These are phyloP conservation scores for Cephalotes varians DNA, from an alignment of 2,888 invertebrate genomes.

Conservation along the genomic window DNA sequence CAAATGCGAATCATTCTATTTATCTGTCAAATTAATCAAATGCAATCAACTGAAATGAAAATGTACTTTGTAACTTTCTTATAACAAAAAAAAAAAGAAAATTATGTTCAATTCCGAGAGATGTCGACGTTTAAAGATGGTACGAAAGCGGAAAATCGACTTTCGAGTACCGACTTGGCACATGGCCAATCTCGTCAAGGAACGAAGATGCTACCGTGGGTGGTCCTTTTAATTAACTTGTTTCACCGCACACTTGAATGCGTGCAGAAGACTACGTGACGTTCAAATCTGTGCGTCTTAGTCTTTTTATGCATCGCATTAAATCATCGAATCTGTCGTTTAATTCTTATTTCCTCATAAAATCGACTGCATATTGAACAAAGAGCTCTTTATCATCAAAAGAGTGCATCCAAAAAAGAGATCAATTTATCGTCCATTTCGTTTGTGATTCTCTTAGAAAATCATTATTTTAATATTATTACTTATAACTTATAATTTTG, in stretches of 20 bases:
- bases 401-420: background rate
- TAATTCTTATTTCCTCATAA: slow-evolving; percentile 18
- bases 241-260: slow-evolving; percentile 62
- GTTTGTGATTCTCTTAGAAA: background rate
- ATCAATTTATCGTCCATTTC: background rate
- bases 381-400: background rate
- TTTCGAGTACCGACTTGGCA: slow-evolving; percentile 66
- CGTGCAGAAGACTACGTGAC: slow-evolving; percentile 41
- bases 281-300: slow-evolving; percentile 42
- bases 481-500: background rate
- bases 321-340: background rate
- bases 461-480: background rate
- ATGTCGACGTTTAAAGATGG: background rate
- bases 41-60: background rate
- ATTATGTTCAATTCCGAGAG: background rate
- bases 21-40: slow-evolving; percentile 7
- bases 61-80: slow-evolving; percentile 16
- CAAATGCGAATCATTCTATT: background rate
- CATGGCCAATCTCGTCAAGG: slow-evolving; percentile 64
- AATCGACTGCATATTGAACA: background rate
- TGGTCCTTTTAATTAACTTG: slow-evolving; percentile 73
- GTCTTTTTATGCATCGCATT: slow-evolving; percentile 1
- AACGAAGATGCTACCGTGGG: slow-evolving; percentile 59
- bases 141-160: slow-evolving; percentile 48
- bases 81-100: background rate